Percentiles rank a stretch among this genome's conserved stretches.
phyloP scores from a whole-genome alignment of 1,140 invertebrate species.

The Caenorhabditis briggsae region DNA sequence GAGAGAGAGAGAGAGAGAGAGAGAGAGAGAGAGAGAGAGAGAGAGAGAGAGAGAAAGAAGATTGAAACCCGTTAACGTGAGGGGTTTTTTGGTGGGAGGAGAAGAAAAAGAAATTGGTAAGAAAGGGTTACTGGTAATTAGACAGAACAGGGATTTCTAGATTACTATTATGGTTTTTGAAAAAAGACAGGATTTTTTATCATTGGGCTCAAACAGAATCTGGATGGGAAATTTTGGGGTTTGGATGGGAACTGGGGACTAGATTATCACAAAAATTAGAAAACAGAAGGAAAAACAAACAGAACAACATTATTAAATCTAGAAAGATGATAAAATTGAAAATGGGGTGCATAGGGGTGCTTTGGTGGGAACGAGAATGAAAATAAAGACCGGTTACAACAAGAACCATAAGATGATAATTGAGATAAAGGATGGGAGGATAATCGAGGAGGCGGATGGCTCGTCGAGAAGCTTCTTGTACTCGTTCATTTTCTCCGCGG shows the following conservation, averaged over 20 bases:
- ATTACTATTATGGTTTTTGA: neutral
- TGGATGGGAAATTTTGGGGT: too few species aligned
- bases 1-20: too few species aligned
- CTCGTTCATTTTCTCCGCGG: slow-evolving; percentile 28
- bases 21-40: too few species aligned
- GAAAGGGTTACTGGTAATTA: neutral
- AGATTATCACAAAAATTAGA: neutral
- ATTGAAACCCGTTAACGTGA: slow-evolving; percentile 7
- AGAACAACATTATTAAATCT: neutral
- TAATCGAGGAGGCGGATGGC: neutral
- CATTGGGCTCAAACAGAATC: too few species aligned
- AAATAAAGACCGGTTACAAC: neutral
- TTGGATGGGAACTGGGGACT: too few species aligned
- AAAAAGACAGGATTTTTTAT: neutral
- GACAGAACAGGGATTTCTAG: neutral
- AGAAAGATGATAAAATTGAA: neutral
- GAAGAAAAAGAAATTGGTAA: neutral
- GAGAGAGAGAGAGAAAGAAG: neutral
- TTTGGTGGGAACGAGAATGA: neutral
- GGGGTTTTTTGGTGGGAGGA: neutral
- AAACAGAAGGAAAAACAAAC: neutral
- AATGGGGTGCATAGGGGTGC: neutral
- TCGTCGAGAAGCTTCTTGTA: slow-evolving; percentile 15
- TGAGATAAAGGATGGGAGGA: neutral
- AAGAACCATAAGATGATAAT: slow-evolving; percentile 15